A percentile compares a stretch with the other conserved stretches of the same genome.
These are phyloP conservation scores for Leucophenga varia DNA, from an alignment of 1,140 invertebrate genomes.

Conservation along the genomic window DNA sequence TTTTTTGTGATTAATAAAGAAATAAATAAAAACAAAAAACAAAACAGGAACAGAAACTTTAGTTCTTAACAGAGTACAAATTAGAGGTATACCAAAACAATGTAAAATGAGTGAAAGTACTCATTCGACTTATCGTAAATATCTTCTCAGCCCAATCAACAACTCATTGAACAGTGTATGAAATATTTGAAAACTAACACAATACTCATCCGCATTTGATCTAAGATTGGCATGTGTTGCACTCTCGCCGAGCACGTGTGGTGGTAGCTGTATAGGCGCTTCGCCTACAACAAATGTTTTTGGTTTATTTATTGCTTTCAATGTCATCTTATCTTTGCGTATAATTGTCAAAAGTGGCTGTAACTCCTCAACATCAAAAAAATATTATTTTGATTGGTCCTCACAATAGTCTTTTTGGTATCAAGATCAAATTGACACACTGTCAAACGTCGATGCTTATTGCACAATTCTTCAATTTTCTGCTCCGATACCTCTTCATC, in stretches of 20 bases:
- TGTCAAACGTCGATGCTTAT: conserved; percentile 91
- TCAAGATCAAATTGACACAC: conserved; percentile 91
- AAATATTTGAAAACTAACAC: conserved; percentile 89
- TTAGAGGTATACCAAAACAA: too few species aligned
- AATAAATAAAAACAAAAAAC: too few species aligned
- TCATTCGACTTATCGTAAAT: conserved; percentile 82
- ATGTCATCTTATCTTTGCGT: conserved; percentile 41
- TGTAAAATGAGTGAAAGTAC: too few species aligned
- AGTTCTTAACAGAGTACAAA: too few species aligned
- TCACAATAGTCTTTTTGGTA: conserved; percentile 85
- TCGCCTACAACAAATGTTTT: conserved; percentile 33
- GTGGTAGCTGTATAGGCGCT: conserved; percentile 34
- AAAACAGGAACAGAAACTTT: too few species aligned
- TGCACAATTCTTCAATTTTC: conserved; percentile 83
- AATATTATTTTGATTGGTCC: conserved; percentile 72
- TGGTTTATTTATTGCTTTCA: conserved; percentile 34
- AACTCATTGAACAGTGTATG: conserved; percentile 79
- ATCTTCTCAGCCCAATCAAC: conserved; percentile 79
- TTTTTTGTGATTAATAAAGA: too few species aligned
- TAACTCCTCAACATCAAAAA: conserved; percentile 75
- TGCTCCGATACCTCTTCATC: conserved; percentile 75
- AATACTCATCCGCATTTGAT: too few species aligned
- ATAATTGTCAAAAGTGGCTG: conserved; percentile 60
- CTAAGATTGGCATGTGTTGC: too few species aligned
- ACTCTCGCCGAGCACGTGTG: too few species aligned